Evolutionary conservation across 2,797 vertebrate genomes (phyloP), one percentile per base, ranked within the genome.

Genomic region (Oreochromis mossambicus): DNA sequence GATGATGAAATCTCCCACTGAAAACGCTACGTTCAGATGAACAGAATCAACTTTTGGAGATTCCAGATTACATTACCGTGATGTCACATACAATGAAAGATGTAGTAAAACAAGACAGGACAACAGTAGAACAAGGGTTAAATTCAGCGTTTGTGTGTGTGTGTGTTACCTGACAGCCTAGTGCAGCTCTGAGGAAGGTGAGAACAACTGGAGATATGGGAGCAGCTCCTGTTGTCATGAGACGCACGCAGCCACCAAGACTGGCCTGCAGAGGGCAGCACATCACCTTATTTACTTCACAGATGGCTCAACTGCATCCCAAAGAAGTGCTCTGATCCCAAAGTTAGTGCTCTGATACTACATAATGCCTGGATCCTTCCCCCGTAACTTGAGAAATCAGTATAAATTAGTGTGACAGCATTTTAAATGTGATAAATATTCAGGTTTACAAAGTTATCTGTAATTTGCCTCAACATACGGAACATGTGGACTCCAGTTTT

Each of bases 211-310:
- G 96, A 38, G 98, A 98, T 51, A 99, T 96, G 1, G 98, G 98
- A 13, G 98, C 98, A 0, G 98, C 98, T 92, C 98, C 98, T 0
- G 97, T 98, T 77, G 98, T 0, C 97, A 99, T 98, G 75, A 99
- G 88, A 54, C 97, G 96, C 68, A 99, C 97, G 4, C 86, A 95
- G 34, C 98, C 98, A 14, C 98, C 98, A 32, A 99, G 94, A 88
- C 97, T 98, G 86, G 96, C 96, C 98, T 99, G 89, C 36, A 95
- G 94, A 77, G 83, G 80, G 83, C 84, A 92, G 81, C 77, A 93
- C 61, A 80, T 6, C 5, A 58, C 54, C 76, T 6, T 3, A 41
- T 10, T 61, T 55, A 77, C 61, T 12, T 3, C 7, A 70, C 32
- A 38, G 34, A 2, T 54, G 5, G 3, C 13, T 77, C 68, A 46